phyloP scores from a whole-genome alignment of 2,797 vertebrate genomes.

The Botia almorhae region DNA sequence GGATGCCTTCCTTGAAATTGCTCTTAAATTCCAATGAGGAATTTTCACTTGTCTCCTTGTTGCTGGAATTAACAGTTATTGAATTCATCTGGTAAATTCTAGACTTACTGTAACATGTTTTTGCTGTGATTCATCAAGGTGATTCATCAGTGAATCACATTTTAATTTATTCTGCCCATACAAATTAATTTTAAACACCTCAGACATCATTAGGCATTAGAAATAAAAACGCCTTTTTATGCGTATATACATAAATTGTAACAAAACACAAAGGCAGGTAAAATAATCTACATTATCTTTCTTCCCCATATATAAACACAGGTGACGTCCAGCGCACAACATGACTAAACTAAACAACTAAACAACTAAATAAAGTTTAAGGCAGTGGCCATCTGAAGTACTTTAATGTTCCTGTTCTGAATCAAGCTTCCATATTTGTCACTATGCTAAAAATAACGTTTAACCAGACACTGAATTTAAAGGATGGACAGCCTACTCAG shows the following conservation, averaged over 20 bases:
- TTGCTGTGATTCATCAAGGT: constrained; percentile 12
- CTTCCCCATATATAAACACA: constrained; percentile 5
- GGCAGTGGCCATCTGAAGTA: background rate
- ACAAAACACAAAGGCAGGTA: constrained; percentile 17
- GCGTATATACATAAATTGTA: constrained; percentile 6
- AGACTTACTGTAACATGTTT: background rate
- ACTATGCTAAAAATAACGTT: constrained; percentile 1
- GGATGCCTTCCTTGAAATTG: constrained; percentile 50
- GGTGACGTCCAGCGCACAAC: constrained; percentile 41
- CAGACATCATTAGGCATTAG: background rate
- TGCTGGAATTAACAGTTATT: constrained; percentile 24
- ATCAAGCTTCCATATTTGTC: constrained; percentile 10
- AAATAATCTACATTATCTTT: constrained; percentile 12
- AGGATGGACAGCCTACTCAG: constrained; percentile 17
- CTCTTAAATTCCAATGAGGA: constrained; percentile 48
- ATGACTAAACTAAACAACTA: background rate
- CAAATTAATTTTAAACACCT: constrained; percentile 9
- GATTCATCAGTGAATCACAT: constrained; percentile 13
- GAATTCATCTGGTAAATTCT: constrained; percentile 31
- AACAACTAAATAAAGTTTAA: constrained; percentile 4
- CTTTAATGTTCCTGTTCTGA: constrained; percentile 16
- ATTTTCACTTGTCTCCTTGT: constrained; percentile 43
- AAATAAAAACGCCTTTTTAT: background rate
- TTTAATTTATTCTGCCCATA: constrained; percentile 29
- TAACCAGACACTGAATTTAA: constrained; percentile 21